These are phyloP conservation scores for Ibycter americanus DNA, from an alignment of 2,797 vertebrate species.

Conservation along the genomic window DNA sequence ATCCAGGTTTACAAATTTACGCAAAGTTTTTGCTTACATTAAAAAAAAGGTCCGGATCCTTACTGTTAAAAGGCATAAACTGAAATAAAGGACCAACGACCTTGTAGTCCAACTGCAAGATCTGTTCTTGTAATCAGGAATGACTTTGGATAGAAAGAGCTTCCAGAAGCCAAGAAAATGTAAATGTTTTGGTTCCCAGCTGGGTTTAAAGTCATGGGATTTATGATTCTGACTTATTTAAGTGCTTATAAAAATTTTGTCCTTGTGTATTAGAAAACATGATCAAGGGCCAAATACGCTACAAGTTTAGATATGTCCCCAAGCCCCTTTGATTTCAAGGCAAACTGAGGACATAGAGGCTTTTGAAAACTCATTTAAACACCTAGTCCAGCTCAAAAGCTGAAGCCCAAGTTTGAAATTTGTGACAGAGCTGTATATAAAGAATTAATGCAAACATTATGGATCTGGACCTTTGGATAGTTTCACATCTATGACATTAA, in stretches of 20 bases:
- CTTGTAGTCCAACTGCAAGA: not conserved
- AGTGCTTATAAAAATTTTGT: not conserved
- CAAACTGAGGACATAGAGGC: not conserved
- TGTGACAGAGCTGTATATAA: not conserved
- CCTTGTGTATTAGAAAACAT: not conserved
- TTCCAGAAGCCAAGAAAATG: not conserved
- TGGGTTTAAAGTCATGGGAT: not conserved
- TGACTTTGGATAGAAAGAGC: not conserved
- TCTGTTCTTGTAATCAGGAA: slow-evolving; percentile 22
- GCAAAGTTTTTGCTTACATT: not conserved
- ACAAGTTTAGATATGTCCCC: not conserved
- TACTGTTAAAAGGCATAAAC: not conserved
- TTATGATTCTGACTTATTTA: not conserved
- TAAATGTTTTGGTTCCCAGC: not conserved
- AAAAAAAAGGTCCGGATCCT: not conserved
- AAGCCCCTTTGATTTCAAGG: not conserved
- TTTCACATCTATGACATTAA: not conserved
- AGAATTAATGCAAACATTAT: not conserved
- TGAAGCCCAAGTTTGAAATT: not conserved
- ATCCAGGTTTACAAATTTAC: not conserved
- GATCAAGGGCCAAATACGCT: not conserved
- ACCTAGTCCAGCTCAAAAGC: not conserved
- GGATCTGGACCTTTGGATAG: not conserved
- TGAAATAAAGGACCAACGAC: not conserved
- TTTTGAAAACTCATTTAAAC: not conserved